Evolutionary conservation across 2,113 vertebrate genomes (phyloP), one percentile per base, ranked within the genome.

Genomic region (Echinops telfairi): DNA sequence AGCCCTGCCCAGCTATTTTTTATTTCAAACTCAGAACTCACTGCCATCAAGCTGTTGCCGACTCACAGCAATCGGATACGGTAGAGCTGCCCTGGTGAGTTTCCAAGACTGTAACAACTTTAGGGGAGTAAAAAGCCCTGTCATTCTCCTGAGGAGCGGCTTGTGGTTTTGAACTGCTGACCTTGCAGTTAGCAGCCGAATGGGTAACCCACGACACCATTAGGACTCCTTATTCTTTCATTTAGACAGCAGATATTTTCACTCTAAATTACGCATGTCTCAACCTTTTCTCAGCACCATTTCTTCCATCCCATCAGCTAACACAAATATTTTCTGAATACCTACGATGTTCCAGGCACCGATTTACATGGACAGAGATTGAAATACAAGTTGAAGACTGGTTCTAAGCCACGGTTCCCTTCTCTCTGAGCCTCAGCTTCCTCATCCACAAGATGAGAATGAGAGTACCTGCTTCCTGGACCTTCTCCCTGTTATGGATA

Each of bases 291-390:
- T 23, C 6, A 82, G 71, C 17, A 17, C 2, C 6, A 27, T 14
- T 86, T 68, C 38, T 73, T 88, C 22, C 19, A 0, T 7, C 15
- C 68, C 33, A 57, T 82, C 31, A 11, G 10, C n/a, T 23, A 4
- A 17, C 12, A 53, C 47, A 53, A 14, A 9, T 62, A n/a, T 0
- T 38, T 76, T 33, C 36, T 12, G 31, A 71, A 23, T 19, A 16
- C 40, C 33, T 31, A 2, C 76, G 10, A 0, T 4, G 10, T 36
- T 31, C 79, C 53, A 43, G n/a, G 78, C 23, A 11, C 62, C 33
- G 0, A 29, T 71, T 66, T 38, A 9, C 4, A 17, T 0, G 33
- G 58, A 12, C 19, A 6, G 6, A 23, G n/a, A 57, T 53, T 7
- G 29, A 27, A 25, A 73, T 29, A 22, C 29, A 15, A 27, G 36